Percentiles rank a stretch among this genome's conserved stretches.
phyloP scores from a whole-genome alignment of 2,113 vertebrate genomes.

The Thryonomys swinderianus region DNA sequence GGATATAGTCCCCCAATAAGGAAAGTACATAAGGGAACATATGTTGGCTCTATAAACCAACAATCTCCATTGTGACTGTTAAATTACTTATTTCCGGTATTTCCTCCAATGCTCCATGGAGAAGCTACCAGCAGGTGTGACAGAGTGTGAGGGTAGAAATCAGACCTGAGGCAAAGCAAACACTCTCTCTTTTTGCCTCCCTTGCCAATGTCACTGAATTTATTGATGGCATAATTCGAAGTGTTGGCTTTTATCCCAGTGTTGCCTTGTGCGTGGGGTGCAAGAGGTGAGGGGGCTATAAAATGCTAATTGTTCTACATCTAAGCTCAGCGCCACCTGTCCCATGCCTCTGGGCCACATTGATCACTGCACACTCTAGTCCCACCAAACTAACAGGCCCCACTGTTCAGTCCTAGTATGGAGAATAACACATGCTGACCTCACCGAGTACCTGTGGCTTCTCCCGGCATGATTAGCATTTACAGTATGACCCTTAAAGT shows the following conservation, averaged over 20 bases:
- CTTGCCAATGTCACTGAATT: slow-evolving; percentile 37
- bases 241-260: slow-evolving; percentile 58
- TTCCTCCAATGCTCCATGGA: neutral
- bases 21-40: slow-evolving; percentile 64
- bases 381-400: neutral
- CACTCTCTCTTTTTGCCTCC: neutral
- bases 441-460: neutral
- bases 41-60: slow-evolving; percentile 58
- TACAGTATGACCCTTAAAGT: neutral
- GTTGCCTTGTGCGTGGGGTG: slow-evolving; percentile 7
- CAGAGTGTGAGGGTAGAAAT: neutral
- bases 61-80: neutral
- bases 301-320: slow-evolving; percentile 43
- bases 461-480: neutral
- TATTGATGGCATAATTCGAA: slow-evolving; percentile 57
- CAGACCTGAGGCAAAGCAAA: slow-evolving; percentile 51
- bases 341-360: neutral
- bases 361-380: neutral
- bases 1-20: slow-evolving; percentile 56
- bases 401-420: neutral
- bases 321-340: slow-evolving; percentile 22
- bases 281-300: neutral
- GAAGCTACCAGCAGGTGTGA: neutral
- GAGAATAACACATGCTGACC: neutral
- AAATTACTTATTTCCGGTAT: slow-evolving; percentile 46